These are phyloP conservation scores for Triops longicaudatus DNA, from an alignment of 1,140 invertebrate genomes.

Conservation along the genomic window DNA sequence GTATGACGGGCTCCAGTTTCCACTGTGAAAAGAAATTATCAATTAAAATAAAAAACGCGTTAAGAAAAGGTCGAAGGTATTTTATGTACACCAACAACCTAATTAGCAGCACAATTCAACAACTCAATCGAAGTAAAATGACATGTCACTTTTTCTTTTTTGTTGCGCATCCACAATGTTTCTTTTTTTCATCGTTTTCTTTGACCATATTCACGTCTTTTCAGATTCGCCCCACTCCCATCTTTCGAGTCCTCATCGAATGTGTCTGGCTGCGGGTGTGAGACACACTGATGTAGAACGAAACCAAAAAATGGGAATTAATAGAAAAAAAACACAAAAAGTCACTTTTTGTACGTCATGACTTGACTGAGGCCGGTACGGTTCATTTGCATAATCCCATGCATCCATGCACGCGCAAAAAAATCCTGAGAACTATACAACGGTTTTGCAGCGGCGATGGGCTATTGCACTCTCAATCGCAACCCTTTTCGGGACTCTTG, in stretches of 20 bases:
- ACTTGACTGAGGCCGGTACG: constrained; percentile 13
- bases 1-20: no score
- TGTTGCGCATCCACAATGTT: constrained; percentile 10
- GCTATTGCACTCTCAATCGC: constrained; percentile 14
- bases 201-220: constrained; percentile 12
- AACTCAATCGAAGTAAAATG: constrained; percentile 15
- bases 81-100: constrained; percentile 15
- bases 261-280: constrained; percentile 8
- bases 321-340: constrained; percentile 13
- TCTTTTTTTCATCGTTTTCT: neutral
- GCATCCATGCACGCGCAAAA: constrained; percentile 14
- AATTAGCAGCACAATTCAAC: constrained; percentile 15
- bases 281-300: constrained; percentile 9
- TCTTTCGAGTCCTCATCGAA: neutral
- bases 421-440: constrained; percentile 15
- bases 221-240: constrained; percentile 7
- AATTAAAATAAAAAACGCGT: neutral
- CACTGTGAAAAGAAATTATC: no score
- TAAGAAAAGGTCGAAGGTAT: constrained; percentile 2
- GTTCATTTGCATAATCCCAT: constrained; percentile 15
- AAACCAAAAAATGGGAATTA: constrained; percentile 4
- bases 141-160: constrained; percentile 8
- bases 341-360: constrained; percentile 15
- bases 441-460: constrained; percentile 13
- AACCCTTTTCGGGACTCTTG: constrained; percentile 14